Conservation (phyloP, 2,113 vertebrate species). For the Carlito syrichta region DNA sequence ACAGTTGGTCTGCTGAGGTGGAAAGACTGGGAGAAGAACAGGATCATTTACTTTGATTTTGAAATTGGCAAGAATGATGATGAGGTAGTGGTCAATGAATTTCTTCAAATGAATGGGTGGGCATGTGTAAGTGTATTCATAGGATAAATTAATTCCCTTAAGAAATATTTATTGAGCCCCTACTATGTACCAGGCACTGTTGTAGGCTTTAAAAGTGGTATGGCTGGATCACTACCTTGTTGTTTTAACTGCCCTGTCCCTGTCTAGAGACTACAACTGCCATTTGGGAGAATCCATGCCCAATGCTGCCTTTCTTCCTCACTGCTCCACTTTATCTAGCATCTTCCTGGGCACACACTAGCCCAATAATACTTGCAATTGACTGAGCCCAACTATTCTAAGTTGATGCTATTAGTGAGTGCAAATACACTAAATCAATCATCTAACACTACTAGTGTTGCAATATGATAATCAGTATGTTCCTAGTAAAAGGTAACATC, state of each 20-base stretch:
- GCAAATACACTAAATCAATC: conserved; percentile 11
- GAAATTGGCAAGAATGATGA: conserved; percentile 1
- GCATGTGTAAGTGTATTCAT: background rate
- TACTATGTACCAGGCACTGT: background rate
- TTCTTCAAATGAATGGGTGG: background rate
- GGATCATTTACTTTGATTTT: background rate
- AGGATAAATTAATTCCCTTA: background rate
- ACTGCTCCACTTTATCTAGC: background rate
- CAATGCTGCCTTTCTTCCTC: background rate
- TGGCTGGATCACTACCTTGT: background rate
- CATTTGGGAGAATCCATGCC: background rate
- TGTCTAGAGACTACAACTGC: background rate
- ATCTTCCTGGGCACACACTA: background rate
- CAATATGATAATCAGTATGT: background rate
- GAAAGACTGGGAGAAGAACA: background rate
- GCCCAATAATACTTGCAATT: background rate
- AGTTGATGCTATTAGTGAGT: background rate
- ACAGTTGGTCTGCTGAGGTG: background rate
- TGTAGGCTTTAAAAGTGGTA: background rate
- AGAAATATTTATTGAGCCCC: background rate
- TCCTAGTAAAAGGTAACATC: background rate
- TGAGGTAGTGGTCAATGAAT: background rate
- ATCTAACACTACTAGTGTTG: background rate
- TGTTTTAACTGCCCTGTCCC: background rate
- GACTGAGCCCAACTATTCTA: background rate